Conservation (phyloP, 2,113 vertebrate genomes). For the Arizona elegans region DNA sequence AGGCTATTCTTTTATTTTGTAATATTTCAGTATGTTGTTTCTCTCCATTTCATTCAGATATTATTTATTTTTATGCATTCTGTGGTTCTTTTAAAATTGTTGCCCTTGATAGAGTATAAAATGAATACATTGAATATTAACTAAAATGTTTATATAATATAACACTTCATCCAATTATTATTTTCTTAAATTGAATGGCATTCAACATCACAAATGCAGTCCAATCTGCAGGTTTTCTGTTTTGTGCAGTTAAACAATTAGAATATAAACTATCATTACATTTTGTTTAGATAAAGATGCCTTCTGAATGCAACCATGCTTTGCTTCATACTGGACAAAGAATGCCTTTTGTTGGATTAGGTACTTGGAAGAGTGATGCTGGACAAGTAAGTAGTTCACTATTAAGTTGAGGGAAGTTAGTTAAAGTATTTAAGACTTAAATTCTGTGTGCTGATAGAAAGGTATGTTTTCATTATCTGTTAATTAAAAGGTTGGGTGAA, state of each 20-base stretch:
- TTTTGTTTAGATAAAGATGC: constrained; percentile 69
- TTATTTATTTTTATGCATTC: neutral
- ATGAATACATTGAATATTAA: neutral
- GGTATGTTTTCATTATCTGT: neutral
- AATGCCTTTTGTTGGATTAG: constrained; percentile 91
- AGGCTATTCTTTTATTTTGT: neutral
- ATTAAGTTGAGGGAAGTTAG: neutral
- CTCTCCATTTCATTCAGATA: neutral
- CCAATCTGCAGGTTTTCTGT: neutral
- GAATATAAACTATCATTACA: constrained; percentile 6
- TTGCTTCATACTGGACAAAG: constrained; percentile 86
- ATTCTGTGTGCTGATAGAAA: neutral
- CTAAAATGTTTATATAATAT: neutral
- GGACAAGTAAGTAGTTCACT: constrained; percentile 78
- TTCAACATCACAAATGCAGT: neutral
- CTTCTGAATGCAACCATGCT: constrained; percentile 69
- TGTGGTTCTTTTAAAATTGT: neutral
- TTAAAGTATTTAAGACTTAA: neutral
- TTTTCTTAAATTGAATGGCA: neutral
- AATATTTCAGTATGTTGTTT: neutral
- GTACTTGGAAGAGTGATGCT: constrained; percentile 93
- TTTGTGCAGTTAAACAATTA: neutral
- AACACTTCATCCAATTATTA: neutral
- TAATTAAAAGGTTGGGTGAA: neutral
- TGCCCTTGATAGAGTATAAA: neutral